These are phyloP conservation scores for Galaxea fascicularis DNA, from an alignment of 92 coral and sea anemone species.

Conservation along the genomic window DNA sequence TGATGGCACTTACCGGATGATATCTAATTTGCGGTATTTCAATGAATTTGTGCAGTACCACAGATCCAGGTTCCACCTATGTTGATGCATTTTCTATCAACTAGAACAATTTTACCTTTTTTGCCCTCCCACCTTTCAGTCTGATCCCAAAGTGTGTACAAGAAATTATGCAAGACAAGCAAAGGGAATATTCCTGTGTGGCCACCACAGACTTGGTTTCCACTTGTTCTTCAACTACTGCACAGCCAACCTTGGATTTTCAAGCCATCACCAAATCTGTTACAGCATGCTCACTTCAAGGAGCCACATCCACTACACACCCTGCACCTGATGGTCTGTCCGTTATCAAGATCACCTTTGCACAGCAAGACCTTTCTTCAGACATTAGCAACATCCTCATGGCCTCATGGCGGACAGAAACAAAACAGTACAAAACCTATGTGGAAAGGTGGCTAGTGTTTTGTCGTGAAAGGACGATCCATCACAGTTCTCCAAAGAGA, in stretches of 20 bases:
- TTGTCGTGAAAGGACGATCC: slow-evolving; percentile 56
- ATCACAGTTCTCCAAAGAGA: slow-evolving; percentile 53
- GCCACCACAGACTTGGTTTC: slow-evolving; percentile 73
- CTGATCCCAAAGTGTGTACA: slow-evolving; percentile 59
- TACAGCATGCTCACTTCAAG: background rate
- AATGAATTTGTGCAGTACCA: slow-evolving; percentile 58
- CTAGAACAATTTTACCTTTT: slow-evolving; percentile 61
- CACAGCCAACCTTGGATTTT: slow-evolving; percentile 11
- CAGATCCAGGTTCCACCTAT: slow-evolving; percentile 51
- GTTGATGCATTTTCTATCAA: slow-evolving; percentile 66
- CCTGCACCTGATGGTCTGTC: slow-evolving; percentile 56
- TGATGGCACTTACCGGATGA: slow-evolving; percentile 51
- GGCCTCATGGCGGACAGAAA: slow-evolving; percentile 59
- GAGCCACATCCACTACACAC: slow-evolving; percentile 43
- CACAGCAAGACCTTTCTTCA: slow-evolving; percentile 22
- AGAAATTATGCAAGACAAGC: slow-evolving; percentile 53
- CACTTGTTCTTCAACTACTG: slow-evolving; percentile 51
- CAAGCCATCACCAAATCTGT: slow-evolving; percentile 3
- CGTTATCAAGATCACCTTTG: slow-evolving; percentile 45
- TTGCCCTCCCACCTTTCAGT: slow-evolving; percentile 61
- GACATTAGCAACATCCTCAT: slow-evolving; percentile 56
- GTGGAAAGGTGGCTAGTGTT: slow-evolving; percentile 56
- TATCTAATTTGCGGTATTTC: slow-evolving; percentile 48
- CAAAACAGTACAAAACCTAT: slow-evolving; percentile 62
- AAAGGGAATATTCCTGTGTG: slow-evolving; percentile 63